Evolutionary conservation across 2,797 vertebrate genomes (phyloP).

Genomic region (Propithecus perrieri): DNA sequence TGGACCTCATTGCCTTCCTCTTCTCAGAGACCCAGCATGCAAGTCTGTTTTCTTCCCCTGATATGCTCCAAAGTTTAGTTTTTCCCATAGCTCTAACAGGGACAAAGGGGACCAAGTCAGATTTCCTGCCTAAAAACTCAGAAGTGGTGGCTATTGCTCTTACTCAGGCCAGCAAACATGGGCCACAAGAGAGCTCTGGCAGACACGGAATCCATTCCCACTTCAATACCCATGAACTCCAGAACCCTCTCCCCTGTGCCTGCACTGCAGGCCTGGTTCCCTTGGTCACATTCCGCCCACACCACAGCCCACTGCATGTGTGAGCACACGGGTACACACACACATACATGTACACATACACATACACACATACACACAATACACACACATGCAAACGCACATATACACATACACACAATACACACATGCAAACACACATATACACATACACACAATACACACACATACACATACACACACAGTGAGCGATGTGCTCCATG

Average conservation of each 20-base stretch:
- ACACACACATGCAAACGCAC: background rate
- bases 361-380: too few relatives aligned
- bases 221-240: background rate
- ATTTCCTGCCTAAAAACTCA: background rate
- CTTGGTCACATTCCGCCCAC: background rate
- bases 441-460: background rate
- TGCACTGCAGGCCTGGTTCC: background rate
- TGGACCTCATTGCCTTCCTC: background rate
- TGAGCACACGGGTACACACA: background rate
- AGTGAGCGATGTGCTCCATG: background rate
- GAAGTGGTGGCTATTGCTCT: background rate
- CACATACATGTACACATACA: too few relatives aligned
- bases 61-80: background rate
- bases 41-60: background rate
- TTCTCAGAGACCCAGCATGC: background rate
- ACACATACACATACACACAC: background rate
- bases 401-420: background rate
- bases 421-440: background rate
- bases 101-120: background rate
- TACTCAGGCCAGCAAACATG: background rate
- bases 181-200: background rate
- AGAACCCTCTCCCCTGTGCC: too few relatives aligned
- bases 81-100: background rate
- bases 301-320: background rate
- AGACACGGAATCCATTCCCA: background rate